Evolutionary conservation across 2,113 vertebrate genomes (phyloP).

Genomic region (Zingel zingel): DNA sequence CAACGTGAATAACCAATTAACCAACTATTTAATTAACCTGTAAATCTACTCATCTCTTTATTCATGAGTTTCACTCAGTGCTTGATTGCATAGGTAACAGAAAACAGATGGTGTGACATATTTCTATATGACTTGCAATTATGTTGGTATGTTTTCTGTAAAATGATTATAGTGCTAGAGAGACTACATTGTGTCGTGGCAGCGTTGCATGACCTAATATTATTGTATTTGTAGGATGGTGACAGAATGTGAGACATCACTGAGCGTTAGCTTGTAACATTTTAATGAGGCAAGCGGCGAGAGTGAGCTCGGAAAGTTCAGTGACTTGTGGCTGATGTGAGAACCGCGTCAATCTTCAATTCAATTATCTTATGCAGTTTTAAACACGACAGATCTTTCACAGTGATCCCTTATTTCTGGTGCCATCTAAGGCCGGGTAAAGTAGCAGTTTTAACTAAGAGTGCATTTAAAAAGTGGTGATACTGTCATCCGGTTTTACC

Average conservation of each 20-base stretch:
- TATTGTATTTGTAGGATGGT: not conserved
- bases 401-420: not conserved
- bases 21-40: not conserved
- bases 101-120: not conserved
- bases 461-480: not conserved
- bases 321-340: constrained; percentile 15
- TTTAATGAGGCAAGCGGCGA: constrained; percentile 47
- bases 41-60: not conserved
- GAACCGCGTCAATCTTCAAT: constrained; percentile 38
- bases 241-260: constrained; percentile 1
- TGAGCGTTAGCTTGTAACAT: constrained; percentile 16
- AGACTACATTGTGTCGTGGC: not conserved
- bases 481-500: not conserved
- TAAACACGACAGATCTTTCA: constrained; percentile 20
- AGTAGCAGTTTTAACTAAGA: not conserved
- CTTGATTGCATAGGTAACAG: not conserved
- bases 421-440: not conserved
- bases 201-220: not conserved
- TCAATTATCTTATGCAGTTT: constrained; percentile 41
- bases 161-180: not conserved
- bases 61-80: not conserved
- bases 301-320: constrained; percentile 14
- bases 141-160: not conserved
- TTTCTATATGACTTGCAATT: not conserved
- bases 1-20: too few species aligned